Evolutionary conservation across 2,888 invertebrate genomes (phyloP).

Genomic region (Drosophila setosimentum): DNA sequence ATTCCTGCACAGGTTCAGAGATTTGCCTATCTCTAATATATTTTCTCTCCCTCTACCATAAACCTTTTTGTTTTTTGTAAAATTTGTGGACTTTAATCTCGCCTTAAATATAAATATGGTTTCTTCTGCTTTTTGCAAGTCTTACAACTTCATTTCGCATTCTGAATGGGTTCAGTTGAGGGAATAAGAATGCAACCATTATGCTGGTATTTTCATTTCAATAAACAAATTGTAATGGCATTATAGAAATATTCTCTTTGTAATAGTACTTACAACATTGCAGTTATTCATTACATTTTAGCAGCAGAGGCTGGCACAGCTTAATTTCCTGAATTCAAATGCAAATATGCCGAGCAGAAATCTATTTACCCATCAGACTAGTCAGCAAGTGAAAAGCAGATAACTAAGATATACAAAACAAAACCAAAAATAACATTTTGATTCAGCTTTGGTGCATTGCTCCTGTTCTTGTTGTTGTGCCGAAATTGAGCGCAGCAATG

Average conservation of each 20-base stretch:
- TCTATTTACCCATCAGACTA: constrained; percentile 57
- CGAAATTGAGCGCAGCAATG: constrained; percentile 49
- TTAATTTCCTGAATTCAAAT: constrained; percentile 53
- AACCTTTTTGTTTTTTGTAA: too few species aligned
- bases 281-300: constrained; percentile 37
- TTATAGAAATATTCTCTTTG: constrained; percentile 4
- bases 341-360: constrained; percentile 51
- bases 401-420: constrained; percentile 13
- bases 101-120: neutral
- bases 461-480: constrained; percentile 23
- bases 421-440: constrained; percentile 20
- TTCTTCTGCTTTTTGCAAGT: neutral
- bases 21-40: too few species aligned
- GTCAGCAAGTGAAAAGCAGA: constrained; percentile 45
- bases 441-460: constrained; percentile 5
- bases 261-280: neutral
- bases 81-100: too few species aligned
- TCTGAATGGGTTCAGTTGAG: neutral
- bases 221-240: neutral
- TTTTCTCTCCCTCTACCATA: too few species aligned
- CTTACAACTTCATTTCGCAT: neutral
- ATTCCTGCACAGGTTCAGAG: too few species aligned
- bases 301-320: constrained; percentile 15
- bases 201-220: neutral
- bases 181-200: neutral